Evolutionary conservation across 2,113 vertebrate species (phyloP).

Genomic region (Rhegmatorhina hoffmannsi): DNA sequence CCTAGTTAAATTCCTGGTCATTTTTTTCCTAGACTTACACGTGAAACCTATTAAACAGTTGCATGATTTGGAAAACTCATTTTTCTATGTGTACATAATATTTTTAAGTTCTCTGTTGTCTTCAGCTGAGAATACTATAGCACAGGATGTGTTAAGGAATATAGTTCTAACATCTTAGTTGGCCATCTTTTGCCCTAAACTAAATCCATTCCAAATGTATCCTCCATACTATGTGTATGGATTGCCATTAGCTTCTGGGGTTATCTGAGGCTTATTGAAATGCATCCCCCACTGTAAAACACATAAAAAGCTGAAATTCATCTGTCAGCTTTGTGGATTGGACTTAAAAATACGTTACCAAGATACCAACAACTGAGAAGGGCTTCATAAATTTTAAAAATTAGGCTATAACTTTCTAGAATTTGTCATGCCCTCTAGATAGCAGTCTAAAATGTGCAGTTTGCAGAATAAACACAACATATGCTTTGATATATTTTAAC

Average conservation of each 20-base stretch:
- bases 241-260: not conserved
- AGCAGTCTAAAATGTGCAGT: not conserved
- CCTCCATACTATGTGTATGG: not conserved
- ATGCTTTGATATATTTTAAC: not conserved
- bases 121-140: not conserved
- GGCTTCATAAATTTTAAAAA: not conserved
- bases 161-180: not conserved
- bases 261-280: not conserved
- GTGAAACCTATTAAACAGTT: not conserved
- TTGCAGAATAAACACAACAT: not conserved
- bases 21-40: not conserved
- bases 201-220: not conserved
- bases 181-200: not conserved
- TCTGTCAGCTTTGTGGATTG: not conserved
- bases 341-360: not conserved
- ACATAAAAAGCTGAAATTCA: not conserved
- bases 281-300: not conserved
- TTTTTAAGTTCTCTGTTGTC: not conserved
- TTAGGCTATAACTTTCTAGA: not conserved
- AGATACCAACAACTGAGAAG: not conserved
- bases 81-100: not conserved
- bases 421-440: not conserved
- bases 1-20: not conserved
- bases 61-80: not conserved
- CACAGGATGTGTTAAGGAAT: not conserved